A percentile compares a stretch with the other conserved stretches of the same genome.
phyloP scores from a whole-genome alignment of 2,888 invertebrate species.

The Clusia tigrina region DNA sequence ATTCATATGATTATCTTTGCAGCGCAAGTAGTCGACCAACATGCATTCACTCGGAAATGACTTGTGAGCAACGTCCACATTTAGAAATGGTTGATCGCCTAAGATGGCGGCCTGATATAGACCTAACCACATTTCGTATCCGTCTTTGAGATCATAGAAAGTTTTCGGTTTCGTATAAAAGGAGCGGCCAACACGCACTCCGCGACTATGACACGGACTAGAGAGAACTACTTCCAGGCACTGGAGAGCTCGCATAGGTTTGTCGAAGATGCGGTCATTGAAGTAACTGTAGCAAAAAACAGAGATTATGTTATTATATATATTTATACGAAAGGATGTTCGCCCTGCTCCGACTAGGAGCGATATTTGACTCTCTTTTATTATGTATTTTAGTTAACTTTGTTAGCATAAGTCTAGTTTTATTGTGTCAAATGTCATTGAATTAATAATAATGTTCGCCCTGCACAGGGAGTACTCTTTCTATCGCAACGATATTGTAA shows the following conservation, averaged over 20 bases:
- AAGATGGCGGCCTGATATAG: slow-evolving; percentile 91
- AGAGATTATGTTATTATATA: neutral
- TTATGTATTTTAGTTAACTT: no score
- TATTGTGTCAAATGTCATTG: no score
- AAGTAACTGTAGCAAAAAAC: slow-evolving; percentile 49
- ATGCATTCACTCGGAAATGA: slow-evolving; percentile 73
- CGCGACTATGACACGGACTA: slow-evolving; percentile 61
- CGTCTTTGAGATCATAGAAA: slow-evolving; percentile 71
- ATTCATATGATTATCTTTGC: slow-evolving; percentile 43
- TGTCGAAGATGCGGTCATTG: slow-evolving; percentile 53
- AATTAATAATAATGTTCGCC: no score
- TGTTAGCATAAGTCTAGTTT: no score
- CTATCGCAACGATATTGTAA: no score
- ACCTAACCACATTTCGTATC: slow-evolving; percentile 91
- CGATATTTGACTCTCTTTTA: no score
- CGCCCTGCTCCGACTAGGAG: no score
- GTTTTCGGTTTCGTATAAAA: slow-evolving; percentile 72
- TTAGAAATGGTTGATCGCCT: slow-evolving; percentile 87
- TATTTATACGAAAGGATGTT: neutral
- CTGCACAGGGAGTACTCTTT: no score
- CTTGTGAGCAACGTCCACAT: slow-evolving; percentile 89
- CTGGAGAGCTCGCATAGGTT: slow-evolving; percentile 66
- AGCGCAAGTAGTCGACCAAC: slow-evolving; percentile 66
- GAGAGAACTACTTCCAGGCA: slow-evolving; percentile 75
- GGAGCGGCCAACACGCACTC: slow-evolving; percentile 68